Evolutionary conservation across 2,113 vertebrate species (phyloP).

Genomic region (Thalassoma bifasciatum): DNA sequence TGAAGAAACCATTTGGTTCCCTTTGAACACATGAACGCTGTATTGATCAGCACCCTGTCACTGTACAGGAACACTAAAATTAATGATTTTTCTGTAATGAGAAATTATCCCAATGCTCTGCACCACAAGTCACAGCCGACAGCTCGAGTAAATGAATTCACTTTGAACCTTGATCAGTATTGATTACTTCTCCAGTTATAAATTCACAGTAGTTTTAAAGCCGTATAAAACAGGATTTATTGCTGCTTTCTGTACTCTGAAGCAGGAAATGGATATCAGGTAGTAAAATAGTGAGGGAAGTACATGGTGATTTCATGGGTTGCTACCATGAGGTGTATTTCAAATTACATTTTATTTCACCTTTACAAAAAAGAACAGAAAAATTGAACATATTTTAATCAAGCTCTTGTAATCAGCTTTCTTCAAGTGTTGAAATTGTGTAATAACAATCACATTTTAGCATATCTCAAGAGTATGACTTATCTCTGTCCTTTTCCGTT

Average conservation of each 20-base stretch:
- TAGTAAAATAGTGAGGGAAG: too few species aligned
- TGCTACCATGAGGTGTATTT: not conserved
- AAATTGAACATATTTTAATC: too few species aligned
- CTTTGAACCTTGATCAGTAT: constrained; percentile 38
- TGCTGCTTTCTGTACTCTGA: not conserved
- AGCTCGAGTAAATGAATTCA: constrained; percentile 43
- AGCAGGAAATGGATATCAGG: not conserved
- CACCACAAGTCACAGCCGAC: constrained; percentile 11
- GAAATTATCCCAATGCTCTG: constrained; percentile 20
- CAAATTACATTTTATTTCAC: too few species aligned
- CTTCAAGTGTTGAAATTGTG: too few species aligned
- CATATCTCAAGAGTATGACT: too few species aligned
- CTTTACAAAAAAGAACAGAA: too few species aligned
- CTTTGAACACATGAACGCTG: constrained; percentile 16
- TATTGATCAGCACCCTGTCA: constrained; percentile 49
- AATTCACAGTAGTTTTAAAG: constrained; percentile 26
- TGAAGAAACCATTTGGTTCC: not conserved
- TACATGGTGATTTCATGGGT: too few species aligned
- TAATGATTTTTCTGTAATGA: constrained; percentile 40
- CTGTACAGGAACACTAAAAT: not conserved
- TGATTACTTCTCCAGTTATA: constrained; percentile 44
- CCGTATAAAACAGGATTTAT: constrained; percentile 28
- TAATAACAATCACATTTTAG: too few species aligned
- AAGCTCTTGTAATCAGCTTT: too few species aligned
- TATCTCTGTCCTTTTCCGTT: not conserved